These are phyloP conservation scores for Diloba caeruleocephala DNA, from an alignment of 2,888 invertebrate species.

Conservation along the genomic window DNA sequence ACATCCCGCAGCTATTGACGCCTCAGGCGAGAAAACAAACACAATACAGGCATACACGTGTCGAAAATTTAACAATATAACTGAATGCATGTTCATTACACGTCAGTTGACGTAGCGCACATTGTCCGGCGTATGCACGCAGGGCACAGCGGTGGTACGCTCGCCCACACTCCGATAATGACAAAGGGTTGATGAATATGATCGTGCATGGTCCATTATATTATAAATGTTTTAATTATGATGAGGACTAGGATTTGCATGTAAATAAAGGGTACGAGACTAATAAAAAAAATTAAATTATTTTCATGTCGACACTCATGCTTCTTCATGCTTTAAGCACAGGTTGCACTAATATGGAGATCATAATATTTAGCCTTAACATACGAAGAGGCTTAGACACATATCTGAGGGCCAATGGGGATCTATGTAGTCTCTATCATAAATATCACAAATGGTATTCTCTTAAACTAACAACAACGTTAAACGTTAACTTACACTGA, in stretches of 20 bases:
- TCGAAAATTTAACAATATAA: conserved; percentile 64
- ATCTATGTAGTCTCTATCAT: too few relatives aligned
- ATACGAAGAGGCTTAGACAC: too few relatives aligned
- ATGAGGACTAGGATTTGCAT: conserved; percentile 19
- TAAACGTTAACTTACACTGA: too few relatives aligned
- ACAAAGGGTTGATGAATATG: conserved; percentile 53
- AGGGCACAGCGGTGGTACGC: conserved; percentile 67
- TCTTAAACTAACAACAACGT: too few relatives aligned
- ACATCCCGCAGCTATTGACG: conserved; percentile 54
- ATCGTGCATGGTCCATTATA: conserved; percentile 46
- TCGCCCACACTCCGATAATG: conserved; percentile 66
- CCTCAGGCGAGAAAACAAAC: conserved; percentile 68
- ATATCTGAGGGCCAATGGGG: too few relatives aligned
- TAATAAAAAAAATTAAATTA: too few relatives aligned
- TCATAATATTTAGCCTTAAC: too few relatives aligned
- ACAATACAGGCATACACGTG: conserved; percentile 61
- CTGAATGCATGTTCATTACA: conserved; percentile 74
- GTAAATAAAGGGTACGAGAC: conserved; percentile 10
- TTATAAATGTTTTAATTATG: conserved; percentile 58
- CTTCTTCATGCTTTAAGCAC: too few relatives aligned
- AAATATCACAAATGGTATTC: too few relatives aligned
- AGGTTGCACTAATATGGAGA: too few relatives aligned
- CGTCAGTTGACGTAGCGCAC: conserved; percentile 31
- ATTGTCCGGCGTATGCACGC: conserved; percentile 60
- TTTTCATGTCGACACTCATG: too few relatives aligned